Evolutionary conservation across 2,797 vertebrate species (phyloP), one percentile per base, ranked within the genome.

Genomic region (Silurus lanzhouensis): DNA sequence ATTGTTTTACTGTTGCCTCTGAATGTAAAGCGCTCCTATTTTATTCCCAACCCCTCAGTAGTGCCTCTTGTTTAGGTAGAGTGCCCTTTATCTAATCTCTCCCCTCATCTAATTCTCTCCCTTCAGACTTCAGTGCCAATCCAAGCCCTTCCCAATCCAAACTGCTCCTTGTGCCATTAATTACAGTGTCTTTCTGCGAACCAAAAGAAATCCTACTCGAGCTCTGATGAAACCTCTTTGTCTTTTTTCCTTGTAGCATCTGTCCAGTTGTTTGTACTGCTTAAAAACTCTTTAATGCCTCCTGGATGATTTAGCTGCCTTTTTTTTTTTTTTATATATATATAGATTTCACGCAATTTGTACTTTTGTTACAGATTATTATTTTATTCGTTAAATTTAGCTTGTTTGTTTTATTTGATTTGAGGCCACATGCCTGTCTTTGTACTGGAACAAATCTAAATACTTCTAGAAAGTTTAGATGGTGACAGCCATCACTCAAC

Each of bases 351-450:
- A 84, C 44, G 81, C 82, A 81, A 82, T 91, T 89, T 91, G 90
- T 90, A 90, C 87, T 84, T 90, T 90, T 90, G 87, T 89, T 90
- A 87, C 87, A 87, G 86, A 87, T 88, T 31, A 82, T 84, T 89
- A 86, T 63, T 61, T 9, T 9, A 52, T 13, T 7, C 13, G 27
- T 71, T 79, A 17, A n/a, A 77, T 46, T 82, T 46, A n/a, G 57
- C 27, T 57, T 17, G 12, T 20, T 15, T 52, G 6, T 77, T 70
- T 61, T 38, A 22, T 6, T 76, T 68, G 48, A n/a, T 68, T 70
- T 57, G 77, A 83, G 85, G 85, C 61, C 74, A 81, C 17, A 74
- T 87, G 85, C 86, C 86, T 83, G 83, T 83, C 81, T 89, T 88
- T 90, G 81, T 88, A 89, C 81, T 81, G 86, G 82, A 86, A 89